phyloP scores from a whole-genome alignment of 1,140 invertebrate genomes.

The Polyergus mexicanus region DNA sequence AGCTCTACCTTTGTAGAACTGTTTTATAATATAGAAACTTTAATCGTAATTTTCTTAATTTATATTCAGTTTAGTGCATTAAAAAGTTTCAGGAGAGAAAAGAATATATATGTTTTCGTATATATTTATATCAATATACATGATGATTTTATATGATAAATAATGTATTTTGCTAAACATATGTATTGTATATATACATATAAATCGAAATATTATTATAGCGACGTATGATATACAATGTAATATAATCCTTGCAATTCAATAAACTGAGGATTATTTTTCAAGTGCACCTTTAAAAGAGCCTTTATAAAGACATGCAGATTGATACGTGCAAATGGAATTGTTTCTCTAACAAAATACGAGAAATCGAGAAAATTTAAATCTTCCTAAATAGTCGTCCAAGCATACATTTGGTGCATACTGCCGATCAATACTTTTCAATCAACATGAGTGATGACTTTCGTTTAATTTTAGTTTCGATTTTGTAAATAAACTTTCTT shows the following conservation, averaged over 20 bases:
- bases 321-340: neutral
- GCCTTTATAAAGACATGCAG: no score
- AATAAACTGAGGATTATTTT: constrained; percentile 14
- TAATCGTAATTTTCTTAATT: constrained; percentile 2
- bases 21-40: neutral
- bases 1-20: no score
- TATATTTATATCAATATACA: no score
- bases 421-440: constrained; percentile 37
- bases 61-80: neutral
- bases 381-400: neutral
- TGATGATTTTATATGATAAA: neutral
- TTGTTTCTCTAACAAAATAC: neutral
- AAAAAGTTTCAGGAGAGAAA: neutral
- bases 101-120: neutral
- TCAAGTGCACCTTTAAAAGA: neutral
- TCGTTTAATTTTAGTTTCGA: constrained; percentile 31
- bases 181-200: neutral
- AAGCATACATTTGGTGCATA: neutral
- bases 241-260: neutral
- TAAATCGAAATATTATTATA: neutral
- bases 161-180: neutral
- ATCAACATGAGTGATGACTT: constrained; percentile 31
- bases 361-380: neutral
- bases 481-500: neutral
- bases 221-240: neutral